A percentile compares a stretch with the other conserved stretches of the same genome.
phyloP scores from a whole-genome alignment of 2,797 vertebrate genomes.

The Manis javanica region DNA sequence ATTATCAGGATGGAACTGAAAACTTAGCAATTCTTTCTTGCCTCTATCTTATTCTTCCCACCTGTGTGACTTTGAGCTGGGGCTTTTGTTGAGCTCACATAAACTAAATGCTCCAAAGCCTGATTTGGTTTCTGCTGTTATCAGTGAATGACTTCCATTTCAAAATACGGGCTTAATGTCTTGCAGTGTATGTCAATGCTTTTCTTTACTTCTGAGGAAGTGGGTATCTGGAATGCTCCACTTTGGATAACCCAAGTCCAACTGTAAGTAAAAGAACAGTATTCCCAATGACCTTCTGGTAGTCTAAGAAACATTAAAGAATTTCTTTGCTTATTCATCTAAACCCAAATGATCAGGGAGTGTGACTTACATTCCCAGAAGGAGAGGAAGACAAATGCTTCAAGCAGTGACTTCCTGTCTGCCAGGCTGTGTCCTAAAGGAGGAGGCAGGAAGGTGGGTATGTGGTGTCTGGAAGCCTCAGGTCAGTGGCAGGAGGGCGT shows the following conservation, averaged over 20 bases:
- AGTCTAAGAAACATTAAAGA: not conserved
- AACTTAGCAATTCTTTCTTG: not conserved
- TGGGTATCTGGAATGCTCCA: not conserved
- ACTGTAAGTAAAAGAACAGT: slow-evolving; percentile 30
- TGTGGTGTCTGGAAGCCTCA: rapidly evolving
- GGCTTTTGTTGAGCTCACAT: rapidly evolving
- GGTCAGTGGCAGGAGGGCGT: not conserved
- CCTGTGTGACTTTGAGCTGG: rapidly evolving
- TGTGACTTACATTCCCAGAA: slow-evolving; percentile 25
- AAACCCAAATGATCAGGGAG: not conserved
- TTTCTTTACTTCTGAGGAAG: not conserved
- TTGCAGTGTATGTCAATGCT: not conserved
- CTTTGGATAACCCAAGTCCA: not conserved
- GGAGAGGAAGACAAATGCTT: not conserved
- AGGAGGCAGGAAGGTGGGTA: not conserved
- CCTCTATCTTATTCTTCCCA: not conserved
- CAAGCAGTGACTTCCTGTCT: not conserved
- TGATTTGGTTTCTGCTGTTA: slow-evolving; percentile 68
- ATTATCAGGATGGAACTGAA: slow-evolving; percentile 30
- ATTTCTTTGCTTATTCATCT: not conserved
- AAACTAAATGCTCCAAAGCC: slow-evolving; percentile 60
- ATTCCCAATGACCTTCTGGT: not conserved
- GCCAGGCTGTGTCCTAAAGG: not conserved
- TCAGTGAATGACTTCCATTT: slow-evolving; percentile 55
- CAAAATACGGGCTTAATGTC: not conserved